Base-by-base conservation (phyloP, 2,797 vertebrate species). In the Bradypodion ventrale region DNA sequence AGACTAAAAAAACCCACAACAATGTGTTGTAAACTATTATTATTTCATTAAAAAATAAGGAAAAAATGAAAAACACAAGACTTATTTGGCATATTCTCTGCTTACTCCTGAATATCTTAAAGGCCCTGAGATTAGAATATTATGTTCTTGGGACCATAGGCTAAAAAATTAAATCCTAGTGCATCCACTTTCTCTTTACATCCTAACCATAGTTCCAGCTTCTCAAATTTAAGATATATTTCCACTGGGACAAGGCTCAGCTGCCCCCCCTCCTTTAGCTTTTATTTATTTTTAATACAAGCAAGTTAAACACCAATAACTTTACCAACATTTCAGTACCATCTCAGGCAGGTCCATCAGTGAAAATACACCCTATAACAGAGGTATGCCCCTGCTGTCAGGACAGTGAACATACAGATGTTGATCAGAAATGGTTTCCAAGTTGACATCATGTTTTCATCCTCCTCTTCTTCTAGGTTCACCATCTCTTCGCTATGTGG, bases 301-400 rank as follows among this genome's bases (percentile, higher is more conserved):
- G 90, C 32, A 75, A 74, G 44, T 80, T 29, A 84, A 80, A 88
- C 77, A 82, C 90, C 60, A 2, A 85, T 87, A 87, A 56, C 29
- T 23, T 7, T 3, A 68, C 78, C 84, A 87, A 90, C 10, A 89
- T 91, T 83, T 37, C 79, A 13, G 84, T 52, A 76, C 74, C 60
- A 86, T 27, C 4, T 70, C 85, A 66, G 69, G 75, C 84, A 12
- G 1, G 25, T 89, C 93, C 82, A 32, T 99, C 98, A 99, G 86
- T 99, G 99, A 93, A 98, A 98, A 94, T 95, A 99, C 86, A 96
- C 96, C 96, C 98, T 96, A 95, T 99, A 99, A 93, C 97, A 99
- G 92, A 97, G 95, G 72, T 98, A 99, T 40, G 97, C 98, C 73
- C 98, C 96, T 1, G 98, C 96, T 0, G 96, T 97, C 84, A 99